Percentiles rank a stretch among this genome's conserved stretches.
Conservation (phyloP, 2,113 vertebrate genomes). For the Erinaceus europaeus region DNA sequence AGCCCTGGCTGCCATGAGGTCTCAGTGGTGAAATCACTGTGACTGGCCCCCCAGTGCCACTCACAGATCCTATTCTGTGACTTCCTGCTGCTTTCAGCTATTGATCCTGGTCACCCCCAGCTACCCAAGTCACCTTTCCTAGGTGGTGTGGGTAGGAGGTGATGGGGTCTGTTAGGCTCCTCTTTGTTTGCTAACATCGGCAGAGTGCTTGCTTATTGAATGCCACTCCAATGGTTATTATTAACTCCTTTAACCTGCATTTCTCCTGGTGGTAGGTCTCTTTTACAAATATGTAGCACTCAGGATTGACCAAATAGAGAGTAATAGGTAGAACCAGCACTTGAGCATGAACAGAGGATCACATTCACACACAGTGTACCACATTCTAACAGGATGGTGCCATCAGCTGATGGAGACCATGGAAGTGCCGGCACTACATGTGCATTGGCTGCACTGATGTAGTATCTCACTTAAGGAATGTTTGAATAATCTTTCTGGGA, state of each 20-base stretch:
- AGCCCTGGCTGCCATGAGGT: too few relatives aligned
- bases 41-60: not conserved
- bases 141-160: not conserved
- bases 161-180: not conserved
- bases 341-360: too few relatives aligned
- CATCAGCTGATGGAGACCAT: too few relatives aligned
- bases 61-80: not conserved
- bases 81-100: not conserved
- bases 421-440: too few relatives aligned
- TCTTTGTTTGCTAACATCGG: not conserved
- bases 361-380: too few relatives aligned
- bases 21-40: too few relatives aligned
- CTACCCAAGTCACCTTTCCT: not conserved
- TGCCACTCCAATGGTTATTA: not conserved
- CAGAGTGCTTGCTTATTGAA: not conserved
- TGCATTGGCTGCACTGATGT: too few relatives aligned
- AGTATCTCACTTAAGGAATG: too few relatives aligned
- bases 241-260: not conserved
- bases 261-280: not conserved
- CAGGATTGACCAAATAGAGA: not conserved
- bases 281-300: not conserved
- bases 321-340: too few relatives aligned
- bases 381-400: too few relatives aligned
- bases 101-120: not conserved
- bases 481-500: too few relatives aligned